Evolutionary conservation across 2,113 vertebrate genomes (phyloP), one percentile per base, ranked within the genome.

Genomic region (Oenanthe oenanthe): DNA sequence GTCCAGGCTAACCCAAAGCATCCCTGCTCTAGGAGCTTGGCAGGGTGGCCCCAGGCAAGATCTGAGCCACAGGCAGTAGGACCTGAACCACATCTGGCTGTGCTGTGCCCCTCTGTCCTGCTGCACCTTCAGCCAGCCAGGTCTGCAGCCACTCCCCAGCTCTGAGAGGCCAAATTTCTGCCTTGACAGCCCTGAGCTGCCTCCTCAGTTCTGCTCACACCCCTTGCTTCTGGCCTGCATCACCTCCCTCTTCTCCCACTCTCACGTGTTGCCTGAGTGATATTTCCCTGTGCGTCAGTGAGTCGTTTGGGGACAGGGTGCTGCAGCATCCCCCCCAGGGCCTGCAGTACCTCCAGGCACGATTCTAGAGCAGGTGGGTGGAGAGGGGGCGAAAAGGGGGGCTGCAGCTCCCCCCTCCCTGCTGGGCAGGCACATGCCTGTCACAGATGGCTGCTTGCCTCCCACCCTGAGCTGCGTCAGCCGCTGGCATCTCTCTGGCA

Each of bases 361-460:
- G 29, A 92, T 76, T 91, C 79, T 66, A 70, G 60, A 50, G 5
- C 1, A 38, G 72, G 78, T 83, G 63, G 96, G 92, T 79, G 83
- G 86, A 88, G 86, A 92, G 62, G 75, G 58, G 75, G 88, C 0
- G 36, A 38, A 61, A 63, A 58, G 11, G 53, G 68, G 71, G 79
- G 50, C 66, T 85, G 74, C 73, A 79, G 53, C 71, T 88, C 58
- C 48, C 70, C n/a, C 20, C 34, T 82, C 61, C 70, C 66, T 42
- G 32, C 88, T n/a, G 88, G 65, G 82, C 66, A 78, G 0, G 14
- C 85, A 75, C 65, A 81, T 56, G 73, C 61, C 61, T 62, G 29
- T 67, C 70, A 47, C 88, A 93, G 91, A 85, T 72, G 82, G 88
- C 74, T 90, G 82, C 85, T 66, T 34, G 61, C 88, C 85, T 94